Percentiles rank a stretch among this genome's conserved stretches.
These are phyloP conservation scores for Porites lobata DNA, from an alignment of 92 coral and sea anemone species.

Conservation along the genomic window DNA sequence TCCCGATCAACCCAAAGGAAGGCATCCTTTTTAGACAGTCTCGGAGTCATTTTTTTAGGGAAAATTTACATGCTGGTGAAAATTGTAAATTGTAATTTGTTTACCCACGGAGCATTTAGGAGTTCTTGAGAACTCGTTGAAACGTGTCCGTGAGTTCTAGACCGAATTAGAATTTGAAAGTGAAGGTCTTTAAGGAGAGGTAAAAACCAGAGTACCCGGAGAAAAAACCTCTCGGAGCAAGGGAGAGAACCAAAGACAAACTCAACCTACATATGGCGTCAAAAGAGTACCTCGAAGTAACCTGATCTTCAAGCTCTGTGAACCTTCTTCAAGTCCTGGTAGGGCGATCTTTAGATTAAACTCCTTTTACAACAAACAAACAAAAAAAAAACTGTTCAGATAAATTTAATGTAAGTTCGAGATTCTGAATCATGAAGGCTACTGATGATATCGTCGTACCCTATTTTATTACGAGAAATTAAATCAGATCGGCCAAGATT, in stretches of 20 bases:
- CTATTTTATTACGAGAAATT: neutral
- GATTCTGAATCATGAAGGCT: neutral
- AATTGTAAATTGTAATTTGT: too few relatives aligned
- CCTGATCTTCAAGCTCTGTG: constrained; percentile 93
- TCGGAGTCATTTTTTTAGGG: too few relatives aligned
- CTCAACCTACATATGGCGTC: too few relatives aligned
- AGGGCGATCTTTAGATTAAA: constrained; percentile 89
- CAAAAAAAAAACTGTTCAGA: neutral
- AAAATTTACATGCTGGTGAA: too few relatives aligned
- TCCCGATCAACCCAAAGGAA: too few relatives aligned
- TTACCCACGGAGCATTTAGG: too few relatives aligned
- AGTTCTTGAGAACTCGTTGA: too few relatives aligned
- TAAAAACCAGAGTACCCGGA: too few relatives aligned
- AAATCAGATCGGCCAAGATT: neutral
- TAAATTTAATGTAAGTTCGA: neutral
- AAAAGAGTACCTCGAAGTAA: constrained; percentile 78
- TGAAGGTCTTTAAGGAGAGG: too few relatives aligned
- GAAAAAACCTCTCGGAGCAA: neutral
- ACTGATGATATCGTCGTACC: neutral
- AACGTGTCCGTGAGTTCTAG: too few relatives aligned
- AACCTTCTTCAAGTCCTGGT: constrained; percentile 88
- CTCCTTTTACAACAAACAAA: constrained; percentile 58
- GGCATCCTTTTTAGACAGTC: too few relatives aligned
- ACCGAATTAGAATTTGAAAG: too few relatives aligned
- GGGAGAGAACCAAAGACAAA: neutral